Conservation (phyloP, 2,888 invertebrate species). For the Drosophila greeni region DNA sequence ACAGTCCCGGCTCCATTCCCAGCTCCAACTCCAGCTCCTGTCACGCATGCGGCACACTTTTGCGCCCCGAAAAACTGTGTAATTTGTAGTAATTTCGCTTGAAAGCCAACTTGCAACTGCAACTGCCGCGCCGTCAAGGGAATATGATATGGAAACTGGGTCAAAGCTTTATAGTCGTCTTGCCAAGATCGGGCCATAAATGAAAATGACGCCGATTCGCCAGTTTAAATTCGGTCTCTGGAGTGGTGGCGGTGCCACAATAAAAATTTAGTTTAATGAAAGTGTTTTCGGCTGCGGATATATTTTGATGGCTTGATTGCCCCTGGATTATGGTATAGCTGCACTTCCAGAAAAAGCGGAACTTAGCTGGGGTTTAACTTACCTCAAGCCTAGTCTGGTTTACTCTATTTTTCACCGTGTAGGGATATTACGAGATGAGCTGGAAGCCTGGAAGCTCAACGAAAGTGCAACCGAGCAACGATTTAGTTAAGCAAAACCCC, state of each 20-base stretch:
- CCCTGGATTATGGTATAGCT: slow-evolving; percentile 24
- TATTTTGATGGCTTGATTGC: slow-evolving; percentile 69
- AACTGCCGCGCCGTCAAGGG: slow-evolving; percentile 27
- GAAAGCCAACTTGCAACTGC: slow-evolving; percentile 43
- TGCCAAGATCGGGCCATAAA: slow-evolving; percentile 53
- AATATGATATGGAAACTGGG: slow-evolving; percentile 59
- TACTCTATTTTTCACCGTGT: neutral
- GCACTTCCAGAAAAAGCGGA: slow-evolving; percentile 5
- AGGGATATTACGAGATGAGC: slow-evolving; percentile 32
- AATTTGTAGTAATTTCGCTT: slow-evolving; percentile 70
- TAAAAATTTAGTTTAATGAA: slow-evolving; percentile 72
- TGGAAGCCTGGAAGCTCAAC: slow-evolving; percentile 21
- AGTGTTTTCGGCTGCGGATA: slow-evolving; percentile 60
- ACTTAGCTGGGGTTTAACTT: no score
- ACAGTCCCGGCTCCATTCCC: slow-evolving; percentile 2
- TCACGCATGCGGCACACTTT: slow-evolving; percentile 70
- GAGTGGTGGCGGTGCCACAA: slow-evolving; percentile 58
- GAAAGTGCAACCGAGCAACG: slow-evolving; percentile 23
- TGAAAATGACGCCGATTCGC: slow-evolving; percentile 46
- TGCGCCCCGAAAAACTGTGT: slow-evolving; percentile 69
- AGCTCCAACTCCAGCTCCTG: slow-evolving; percentile 16
- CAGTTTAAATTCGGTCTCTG: slow-evolving; percentile 17
- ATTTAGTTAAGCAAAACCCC: slow-evolving; percentile 31
- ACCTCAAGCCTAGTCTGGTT: no score
- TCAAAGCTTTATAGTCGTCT: slow-evolving; percentile 68